phyloP scores from a whole-genome alignment of 2,113 vertebrate genomes.

The Pungitius pungitius region DNA sequence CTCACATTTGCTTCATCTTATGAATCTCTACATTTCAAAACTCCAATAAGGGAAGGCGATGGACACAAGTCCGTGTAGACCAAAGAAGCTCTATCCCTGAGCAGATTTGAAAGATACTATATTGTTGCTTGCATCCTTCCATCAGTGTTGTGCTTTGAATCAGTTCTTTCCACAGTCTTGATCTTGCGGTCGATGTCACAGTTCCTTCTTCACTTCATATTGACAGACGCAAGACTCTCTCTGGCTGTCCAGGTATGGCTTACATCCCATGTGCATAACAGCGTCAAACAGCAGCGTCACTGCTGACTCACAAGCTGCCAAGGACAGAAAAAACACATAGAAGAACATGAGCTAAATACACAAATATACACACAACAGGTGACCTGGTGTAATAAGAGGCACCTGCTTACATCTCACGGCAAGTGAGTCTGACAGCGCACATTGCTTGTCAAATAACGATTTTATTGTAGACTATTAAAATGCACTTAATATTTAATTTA shows the following conservation, averaged over 20 bases:
- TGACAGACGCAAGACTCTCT: constrained; percentile 89
- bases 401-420: not conserved
- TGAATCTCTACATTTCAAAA: not conserved
- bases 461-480: not conserved
- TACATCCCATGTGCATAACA: constrained; percentile 95
- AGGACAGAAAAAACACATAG: not conserved
- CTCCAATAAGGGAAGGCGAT: constrained; percentile 1
- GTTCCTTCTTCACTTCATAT: constrained; percentile 88
- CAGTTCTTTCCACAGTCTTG: constrained; percentile 5
- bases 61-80: constrained; percentile 10
- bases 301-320: constrained; percentile 90
- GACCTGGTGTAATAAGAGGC: constrained; percentile 1
- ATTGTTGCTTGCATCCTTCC: constrained; percentile 3
- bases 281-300: constrained; percentile 92
- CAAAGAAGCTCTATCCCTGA: constrained; percentile 40
- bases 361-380: no score
- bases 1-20: constrained; percentile 16
- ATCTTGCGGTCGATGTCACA: constrained; percentile 73
- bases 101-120: constrained; percentile 23
- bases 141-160: constrained; percentile 9
- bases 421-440: not conserved
- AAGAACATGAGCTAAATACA: not conserved
- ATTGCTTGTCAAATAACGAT: not conserved
- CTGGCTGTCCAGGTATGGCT: constrained; percentile 97
- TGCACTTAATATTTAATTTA: not conserved